A percentile compares a stretch with the other conserved stretches of the same genome.
These are phyloP conservation scores for Enteromius paludinosus DNA, from an alignment of 2,797 vertebrate genomes.

Conservation along the genomic window DNA sequence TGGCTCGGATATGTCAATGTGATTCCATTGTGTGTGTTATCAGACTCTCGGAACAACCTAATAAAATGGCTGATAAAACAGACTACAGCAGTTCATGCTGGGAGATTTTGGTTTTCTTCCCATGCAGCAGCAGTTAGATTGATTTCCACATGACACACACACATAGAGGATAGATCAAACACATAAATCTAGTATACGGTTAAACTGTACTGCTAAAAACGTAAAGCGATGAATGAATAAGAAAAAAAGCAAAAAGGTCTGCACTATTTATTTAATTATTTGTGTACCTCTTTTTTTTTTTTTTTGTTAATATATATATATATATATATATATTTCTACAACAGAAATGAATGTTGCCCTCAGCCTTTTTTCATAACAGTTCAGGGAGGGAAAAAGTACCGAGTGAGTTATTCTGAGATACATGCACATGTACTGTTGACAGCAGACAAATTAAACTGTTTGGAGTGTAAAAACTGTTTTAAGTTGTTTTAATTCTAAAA, in stretches of 20 bases:
- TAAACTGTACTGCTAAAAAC: background rate
- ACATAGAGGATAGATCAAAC: background rate
- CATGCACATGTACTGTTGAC: background rate
- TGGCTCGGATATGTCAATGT: slow-evolving; percentile 35
- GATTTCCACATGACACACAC: slow-evolving; percentile 10
- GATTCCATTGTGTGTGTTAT: slow-evolving; percentile 8
- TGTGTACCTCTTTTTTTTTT: background rate
- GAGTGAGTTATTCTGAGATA: too few species aligned
- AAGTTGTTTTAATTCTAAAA: background rate
- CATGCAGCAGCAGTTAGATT: background rate
- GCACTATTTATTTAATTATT: background rate
- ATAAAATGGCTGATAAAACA: slow-evolving; percentile 38
- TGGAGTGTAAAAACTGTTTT: background rate
- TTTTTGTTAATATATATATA: background rate
- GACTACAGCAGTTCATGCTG: background rate
- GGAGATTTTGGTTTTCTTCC: slow-evolving; percentile 3
- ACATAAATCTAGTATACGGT: background rate
- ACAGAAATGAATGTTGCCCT: too few species aligned
- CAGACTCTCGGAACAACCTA: slow-evolving; percentile 17
- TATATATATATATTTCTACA: too few species aligned
- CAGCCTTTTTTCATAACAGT: too few species aligned
- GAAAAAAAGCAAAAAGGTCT: background rate
- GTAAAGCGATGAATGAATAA: background rate
- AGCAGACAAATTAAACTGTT: too few species aligned
- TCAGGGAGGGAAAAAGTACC: too few species aligned